Conservation (phyloP, 1,140 invertebrate species). For the Drosophila sucinea region DNA sequence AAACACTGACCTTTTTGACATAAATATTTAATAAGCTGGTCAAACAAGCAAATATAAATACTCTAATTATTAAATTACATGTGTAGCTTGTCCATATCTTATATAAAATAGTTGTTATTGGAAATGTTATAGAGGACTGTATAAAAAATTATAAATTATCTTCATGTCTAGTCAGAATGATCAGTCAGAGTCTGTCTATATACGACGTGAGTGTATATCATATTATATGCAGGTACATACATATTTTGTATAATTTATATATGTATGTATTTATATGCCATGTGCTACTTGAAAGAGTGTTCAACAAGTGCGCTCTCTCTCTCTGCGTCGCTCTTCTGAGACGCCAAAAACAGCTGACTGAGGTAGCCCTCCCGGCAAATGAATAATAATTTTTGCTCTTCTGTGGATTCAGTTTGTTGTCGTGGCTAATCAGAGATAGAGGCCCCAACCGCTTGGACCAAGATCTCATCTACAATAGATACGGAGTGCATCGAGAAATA, state of each 20-base stretch:
- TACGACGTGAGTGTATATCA: too few species aligned
- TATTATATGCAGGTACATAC: background rate
- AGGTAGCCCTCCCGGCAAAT: constrained; percentile 35
- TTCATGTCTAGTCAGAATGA: background rate
- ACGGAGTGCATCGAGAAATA: background rate
- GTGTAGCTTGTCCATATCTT: background rate
- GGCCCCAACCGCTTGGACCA: constrained; percentile 17
- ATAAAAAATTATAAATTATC: background rate
- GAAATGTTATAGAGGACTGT: background rate
- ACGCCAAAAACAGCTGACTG: constrained; percentile 47
- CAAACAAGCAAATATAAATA: background rate
- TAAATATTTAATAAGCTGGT: background rate
- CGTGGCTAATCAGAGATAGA: constrained; percentile 41
- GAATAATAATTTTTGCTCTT: constrained; percentile 24
- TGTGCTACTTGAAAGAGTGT: constrained; percentile 4
- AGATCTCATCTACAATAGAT: constrained; percentile 3
- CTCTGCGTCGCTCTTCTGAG: constrained; percentile 1
- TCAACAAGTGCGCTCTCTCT: constrained; percentile 13
- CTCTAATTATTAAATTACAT: constrained; percentile 1
- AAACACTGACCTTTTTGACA: background rate
- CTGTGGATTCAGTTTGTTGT: constrained; percentile 57
- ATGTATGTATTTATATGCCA: constrained; percentile 2
- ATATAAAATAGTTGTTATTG: background rate
- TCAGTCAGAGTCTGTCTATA: constrained; percentile 1
- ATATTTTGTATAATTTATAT: background rate